These are phyloP conservation scores for Zaprionus nigranus DNA, from an alignment of 1,140 invertebrate species.

Conservation along the genomic window DNA sequence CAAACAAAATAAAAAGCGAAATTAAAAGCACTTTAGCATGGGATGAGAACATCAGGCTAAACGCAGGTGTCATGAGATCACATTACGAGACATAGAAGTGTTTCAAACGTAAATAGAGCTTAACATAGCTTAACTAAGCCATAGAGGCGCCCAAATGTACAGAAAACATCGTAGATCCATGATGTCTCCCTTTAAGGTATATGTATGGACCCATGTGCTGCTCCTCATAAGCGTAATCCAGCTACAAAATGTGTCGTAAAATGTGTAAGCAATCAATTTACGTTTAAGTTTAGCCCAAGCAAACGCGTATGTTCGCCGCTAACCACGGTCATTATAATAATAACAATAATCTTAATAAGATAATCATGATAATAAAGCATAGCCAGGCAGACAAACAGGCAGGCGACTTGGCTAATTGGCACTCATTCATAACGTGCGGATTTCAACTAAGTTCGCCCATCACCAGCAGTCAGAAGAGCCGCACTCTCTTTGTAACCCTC, in stretches of 20 bases:
- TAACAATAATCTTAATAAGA: slow-evolving; percentile 40
- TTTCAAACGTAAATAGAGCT: slow-evolving; percentile 33
- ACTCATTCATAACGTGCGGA: slow-evolving; percentile 64
- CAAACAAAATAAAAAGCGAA: slow-evolving; percentile 35
- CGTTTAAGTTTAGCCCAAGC: slow-evolving; percentile 34
- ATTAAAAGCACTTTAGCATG: slow-evolving; percentile 1
- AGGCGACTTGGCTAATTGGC: slow-evolving; percentile 58
- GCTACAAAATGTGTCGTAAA: slow-evolving; percentile 23
- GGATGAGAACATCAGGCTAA: not conserved
- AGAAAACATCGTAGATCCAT: not conserved
- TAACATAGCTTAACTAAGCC: slow-evolving; percentile 25
- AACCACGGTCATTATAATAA: slow-evolving; percentile 49
- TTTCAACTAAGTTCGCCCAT: slow-evolving; percentile 14
- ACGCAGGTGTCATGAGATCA: slow-evolving; percentile 20
- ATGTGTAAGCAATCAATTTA: slow-evolving; percentile 56
- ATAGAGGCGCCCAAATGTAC: slow-evolving; percentile 14
- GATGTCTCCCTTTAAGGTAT: not conserved
- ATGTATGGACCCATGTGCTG: not conserved
- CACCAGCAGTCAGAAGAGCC: not conserved
- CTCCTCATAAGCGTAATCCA: not conserved
- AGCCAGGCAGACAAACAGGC: slow-evolving; percentile 6
- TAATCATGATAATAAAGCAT: slow-evolving; percentile 60
- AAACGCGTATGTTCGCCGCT: slow-evolving; percentile 12
- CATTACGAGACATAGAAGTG: slow-evolving; percentile 21
- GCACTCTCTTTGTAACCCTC: not conserved